Conservation (phyloP, 2,797 vertebrate species). For the Brachymystax lenok region DNA sequence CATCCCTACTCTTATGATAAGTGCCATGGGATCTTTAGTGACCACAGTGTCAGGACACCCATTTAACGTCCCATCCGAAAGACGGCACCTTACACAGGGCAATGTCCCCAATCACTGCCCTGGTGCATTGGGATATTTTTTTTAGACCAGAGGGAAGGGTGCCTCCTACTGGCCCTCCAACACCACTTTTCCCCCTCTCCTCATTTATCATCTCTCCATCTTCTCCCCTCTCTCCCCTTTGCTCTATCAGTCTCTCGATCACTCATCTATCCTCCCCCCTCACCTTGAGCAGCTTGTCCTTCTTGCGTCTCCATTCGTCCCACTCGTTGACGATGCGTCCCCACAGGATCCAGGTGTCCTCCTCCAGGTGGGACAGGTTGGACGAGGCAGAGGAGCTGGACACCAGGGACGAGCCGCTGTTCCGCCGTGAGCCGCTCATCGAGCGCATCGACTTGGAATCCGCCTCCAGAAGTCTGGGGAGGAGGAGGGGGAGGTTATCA, state of each 20-base stretch:
- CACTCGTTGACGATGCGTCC: slow-evolving; percentile 99
- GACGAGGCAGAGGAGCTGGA: slow-evolving; percentile 98
- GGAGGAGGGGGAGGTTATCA: neutral
- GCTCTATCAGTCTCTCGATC: neutral
- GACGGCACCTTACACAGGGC: too few relatives aligned
- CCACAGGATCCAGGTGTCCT: slow-evolving; percentile 98
- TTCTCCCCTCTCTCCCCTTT: neutral
- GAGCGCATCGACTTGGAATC: slow-evolving; percentile 96
- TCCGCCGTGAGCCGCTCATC: slow-evolving; percentile 95
- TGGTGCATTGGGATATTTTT: too few relatives aligned
- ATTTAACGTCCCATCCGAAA: too few relatives aligned
- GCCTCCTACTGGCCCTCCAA: too few relatives aligned
- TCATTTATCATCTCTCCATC: neutral
- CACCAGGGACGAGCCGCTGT: slow-evolving; percentile 95
- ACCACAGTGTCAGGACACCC: too few relatives aligned
- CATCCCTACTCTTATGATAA: too few relatives aligned
- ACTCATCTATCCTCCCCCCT: neutral
- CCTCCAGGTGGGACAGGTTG: slow-evolving; percentile 96
- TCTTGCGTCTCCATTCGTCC: slow-evolving; percentile 94
- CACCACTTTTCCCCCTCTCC: too few relatives aligned
- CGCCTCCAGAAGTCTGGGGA: slow-evolving; percentile 89
- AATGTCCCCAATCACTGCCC: too few relatives aligned
- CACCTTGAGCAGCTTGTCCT: slow-evolving; percentile 98
- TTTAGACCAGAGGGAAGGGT: too few relatives aligned
- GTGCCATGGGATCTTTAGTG: too few relatives aligned